Conservation (phyloP, 2,113 vertebrate genomes). For the Nicator chloris region DNA sequence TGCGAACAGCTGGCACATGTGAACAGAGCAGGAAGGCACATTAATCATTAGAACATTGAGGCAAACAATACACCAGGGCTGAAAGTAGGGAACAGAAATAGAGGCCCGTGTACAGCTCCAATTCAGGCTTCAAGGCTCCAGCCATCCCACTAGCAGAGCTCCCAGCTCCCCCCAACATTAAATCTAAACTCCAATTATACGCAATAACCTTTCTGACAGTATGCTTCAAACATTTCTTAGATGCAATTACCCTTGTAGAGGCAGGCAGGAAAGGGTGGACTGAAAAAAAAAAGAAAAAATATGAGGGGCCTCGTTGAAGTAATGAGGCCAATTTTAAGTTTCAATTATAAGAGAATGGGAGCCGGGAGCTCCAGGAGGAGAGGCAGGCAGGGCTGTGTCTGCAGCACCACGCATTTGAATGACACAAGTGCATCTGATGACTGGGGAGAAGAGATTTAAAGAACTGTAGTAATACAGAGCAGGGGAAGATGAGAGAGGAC, state of each 20-base stretch:
- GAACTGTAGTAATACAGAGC: conserved; percentile 69
- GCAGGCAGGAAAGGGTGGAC: conserved; percentile 3
- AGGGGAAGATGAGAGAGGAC: conserved; percentile 78
- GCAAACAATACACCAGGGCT: not conserved
- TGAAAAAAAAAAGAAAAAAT: not conserved
- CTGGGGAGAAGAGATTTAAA: conserved; percentile 75
- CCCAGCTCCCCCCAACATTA: not conserved
- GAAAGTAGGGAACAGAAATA: not conserved
- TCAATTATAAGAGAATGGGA: conserved; percentile 63
- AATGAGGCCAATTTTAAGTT: conserved; percentile 70
- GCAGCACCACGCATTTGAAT: conserved; percentile 67
- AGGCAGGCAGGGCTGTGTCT: conserved; percentile 22
- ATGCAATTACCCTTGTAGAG: conserved; percentile 38
- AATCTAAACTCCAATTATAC: conserved; percentile 41
- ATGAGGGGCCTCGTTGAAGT: conserved; percentile 16
- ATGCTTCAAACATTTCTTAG: conserved; percentile 28
- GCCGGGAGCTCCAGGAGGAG: conserved; percentile 19
- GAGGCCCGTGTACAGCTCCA: not conserved
- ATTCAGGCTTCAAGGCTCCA: conserved; percentile 7
- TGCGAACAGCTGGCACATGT: not conserved
- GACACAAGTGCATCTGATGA: conserved; percentile 71
- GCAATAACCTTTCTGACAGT: conserved; percentile 39
- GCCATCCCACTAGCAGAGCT: not conserved
- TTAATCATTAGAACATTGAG: not conserved
- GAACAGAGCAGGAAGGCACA: not conserved